phyloP scores from a whole-genome alignment of 2,888 invertebrate genomes.

The Papilio protenor region DNA sequence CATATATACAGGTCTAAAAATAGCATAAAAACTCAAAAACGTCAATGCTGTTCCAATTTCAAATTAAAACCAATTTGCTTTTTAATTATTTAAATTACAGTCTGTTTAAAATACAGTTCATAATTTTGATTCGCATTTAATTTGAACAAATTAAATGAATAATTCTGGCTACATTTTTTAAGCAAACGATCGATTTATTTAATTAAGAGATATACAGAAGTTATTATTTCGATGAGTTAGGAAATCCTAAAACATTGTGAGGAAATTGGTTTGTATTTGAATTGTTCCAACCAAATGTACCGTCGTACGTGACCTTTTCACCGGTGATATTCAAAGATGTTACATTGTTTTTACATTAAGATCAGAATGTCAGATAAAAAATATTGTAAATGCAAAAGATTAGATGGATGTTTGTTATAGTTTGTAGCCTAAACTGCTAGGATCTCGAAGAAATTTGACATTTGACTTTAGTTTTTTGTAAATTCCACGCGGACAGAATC shows the following conservation, averaged over 20 bases:
- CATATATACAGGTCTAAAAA: conserved; percentile 1
- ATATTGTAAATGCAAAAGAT: too few relatives aligned
- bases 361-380: neutral
- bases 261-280: neutral
- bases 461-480: too few relatives aligned
- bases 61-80: neutral
- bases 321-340: neutral
- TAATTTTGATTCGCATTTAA: neutral
- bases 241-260: conserved; percentile 5
- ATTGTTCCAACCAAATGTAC: neutral
- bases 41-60: conserved; percentile 11
- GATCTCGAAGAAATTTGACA: too few relatives aligned
- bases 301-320: conserved; percentile 9
- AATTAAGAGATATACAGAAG: neutral
- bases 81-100: neutral
- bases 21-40: conserved; percentile 6
- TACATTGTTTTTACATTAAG: neutral
- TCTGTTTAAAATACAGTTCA: neutral
- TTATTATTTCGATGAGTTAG: neutral
- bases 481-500: too few relatives aligned
- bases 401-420: too few relatives aligned
- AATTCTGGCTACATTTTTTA: neutral
- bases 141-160: neutral
- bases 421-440: too few relatives aligned
- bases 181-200: neutral